A percentile compares a stretch with the other conserved stretches of the same genome.
Evolutionary conservation across 1,140 invertebrate genomes (phyloP).

Genomic region (Bombus consobrinus): DNA sequence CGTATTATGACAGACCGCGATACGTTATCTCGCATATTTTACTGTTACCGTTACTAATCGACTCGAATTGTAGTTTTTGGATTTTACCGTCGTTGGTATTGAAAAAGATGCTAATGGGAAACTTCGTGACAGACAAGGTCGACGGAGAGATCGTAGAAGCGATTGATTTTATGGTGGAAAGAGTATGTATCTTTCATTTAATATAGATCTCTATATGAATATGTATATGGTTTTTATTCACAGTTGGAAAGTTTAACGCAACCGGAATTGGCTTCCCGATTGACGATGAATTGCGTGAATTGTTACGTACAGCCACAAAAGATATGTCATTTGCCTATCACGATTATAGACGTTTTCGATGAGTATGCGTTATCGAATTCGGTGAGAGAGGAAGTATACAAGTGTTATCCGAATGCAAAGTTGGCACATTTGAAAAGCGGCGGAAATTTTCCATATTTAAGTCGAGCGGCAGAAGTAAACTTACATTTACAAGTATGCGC

Average conservation of each 20-base stretch:
- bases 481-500: slow-evolving; percentile 91
- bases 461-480: slow-evolving; percentile 94
- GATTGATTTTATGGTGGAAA: slow-evolving; percentile 96
- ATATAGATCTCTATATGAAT: not conserved
- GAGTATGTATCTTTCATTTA: slow-evolving; percentile 83
- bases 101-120: slow-evolving; percentile 96
- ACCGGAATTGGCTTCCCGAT: slow-evolving; percentile 91
- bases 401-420: slow-evolving; percentile 94
- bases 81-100: slow-evolving; percentile 92
- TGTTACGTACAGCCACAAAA: slow-evolving; percentile 92
- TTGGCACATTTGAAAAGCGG: slow-evolving; percentile 94
- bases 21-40: slow-evolving; percentile 38
- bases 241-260: slow-evolving; percentile 93
- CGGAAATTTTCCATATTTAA: slow-evolving; percentile 96
- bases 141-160: slow-evolving; percentile 92
- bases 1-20: not conserved
- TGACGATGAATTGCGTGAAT: slow-evolving; percentile 94
- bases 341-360: slow-evolving; percentile 96
- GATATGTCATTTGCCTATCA: slow-evolving; percentile 87
- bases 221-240: slow-evolving; percentile 48
- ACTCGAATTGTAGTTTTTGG: slow-evolving; percentile 88
- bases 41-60: not conserved
- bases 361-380: slow-evolving; percentile 91
- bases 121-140: slow-evolving; percentile 88
- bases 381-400: slow-evolving; percentile 92